phyloP scores from a whole-genome alignment of 2,888 invertebrate species.

The Leptinotarsa peninsularis region DNA sequence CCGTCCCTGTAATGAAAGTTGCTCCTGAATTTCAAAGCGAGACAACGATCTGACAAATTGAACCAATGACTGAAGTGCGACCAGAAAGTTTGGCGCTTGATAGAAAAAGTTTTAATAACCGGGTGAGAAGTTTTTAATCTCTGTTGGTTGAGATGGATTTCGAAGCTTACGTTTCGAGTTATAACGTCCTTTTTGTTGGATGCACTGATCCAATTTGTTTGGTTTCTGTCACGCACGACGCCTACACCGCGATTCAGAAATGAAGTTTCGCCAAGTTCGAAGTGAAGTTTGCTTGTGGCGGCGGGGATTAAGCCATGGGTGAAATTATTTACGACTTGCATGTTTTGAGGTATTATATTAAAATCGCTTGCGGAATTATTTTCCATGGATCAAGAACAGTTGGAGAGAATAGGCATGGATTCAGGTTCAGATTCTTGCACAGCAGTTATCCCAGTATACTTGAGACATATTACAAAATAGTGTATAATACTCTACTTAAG shows the following conservation, averaged over 20 bases:
- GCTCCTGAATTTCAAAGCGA: background rate
- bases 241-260: background rate
- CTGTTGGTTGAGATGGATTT: constrained; percentile 10
- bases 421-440: too few species aligned
- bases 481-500: too few species aligned
- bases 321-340: background rate
- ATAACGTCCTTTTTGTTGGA: constrained; percentile 6
- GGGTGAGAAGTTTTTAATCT: constrained; percentile 36
- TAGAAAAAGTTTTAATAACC: constrained; percentile 49
- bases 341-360: background rate
- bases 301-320: background rate
- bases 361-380: background rate
- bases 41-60: constrained; percentile 43
- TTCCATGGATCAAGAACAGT: background rate
- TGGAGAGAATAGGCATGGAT: too few species aligned
- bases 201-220: constrained; percentile 20
- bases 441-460: too few species aligned
- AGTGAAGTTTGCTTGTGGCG: constrained; percentile 12
- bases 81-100: constrained; percentile 39
- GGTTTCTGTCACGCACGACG: constrained; percentile 13
- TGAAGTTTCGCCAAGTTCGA: constrained; percentile 5
- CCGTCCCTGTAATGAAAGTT: constrained; percentile 18
- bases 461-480: too few species aligned
- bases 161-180: background rate
- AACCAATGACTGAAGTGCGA: constrained; percentile 44